Evolutionary conservation across 2,888 invertebrate genomes (phyloP).

Genomic region (Nemapogon koenigi): DNA sequence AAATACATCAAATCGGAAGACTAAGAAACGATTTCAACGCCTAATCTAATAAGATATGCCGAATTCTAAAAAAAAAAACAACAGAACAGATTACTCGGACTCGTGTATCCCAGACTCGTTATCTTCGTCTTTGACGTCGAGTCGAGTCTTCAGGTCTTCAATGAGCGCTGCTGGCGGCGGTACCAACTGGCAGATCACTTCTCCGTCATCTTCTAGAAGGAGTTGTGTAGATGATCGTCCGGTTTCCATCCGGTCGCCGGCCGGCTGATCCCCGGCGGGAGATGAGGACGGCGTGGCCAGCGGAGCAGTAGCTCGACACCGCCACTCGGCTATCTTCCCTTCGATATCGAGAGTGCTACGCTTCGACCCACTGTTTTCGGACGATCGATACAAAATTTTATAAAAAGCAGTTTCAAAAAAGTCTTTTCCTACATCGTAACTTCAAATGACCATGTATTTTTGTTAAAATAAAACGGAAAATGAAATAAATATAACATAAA

Average conservation of each 20-base stretch:
- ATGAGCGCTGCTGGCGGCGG: slow-evolving; percentile 34
- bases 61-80: background rate
- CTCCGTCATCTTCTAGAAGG: slow-evolving; percentile 38
- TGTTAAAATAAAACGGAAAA: too few species aligned
- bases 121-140: slow-evolving; percentile 54
- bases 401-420: too few species aligned
- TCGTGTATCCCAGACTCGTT: slow-evolving; percentile 56
- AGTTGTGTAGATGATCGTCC: slow-evolving; percentile 26
- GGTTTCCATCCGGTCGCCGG: slow-evolving; percentile 12
- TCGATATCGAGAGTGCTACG: slow-evolving; percentile 61
- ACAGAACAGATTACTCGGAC: slow-evolving; percentile 33
- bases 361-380: slow-evolving; percentile 42
- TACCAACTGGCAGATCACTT: slow-evolving; percentile 42
- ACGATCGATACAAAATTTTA: too few species aligned
- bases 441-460: too few species aligned
- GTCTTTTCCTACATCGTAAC: too few species aligned
- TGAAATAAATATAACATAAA: too few species aligned
- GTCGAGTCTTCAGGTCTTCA: slow-evolving; percentile 47
- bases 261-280: slow-evolving; percentile 14
- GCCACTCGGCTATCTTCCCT: slow-evolving; percentile 58
- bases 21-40: too few species aligned
- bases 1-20: too few species aligned
- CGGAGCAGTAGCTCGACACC: slow-evolving; percentile 29
- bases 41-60: too few species aligned
- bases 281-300: slow-evolving; percentile 16